Percentiles rank a stretch among this genome's conserved stretches.
Evolutionary conservation across 2,113 vertebrate species (phyloP).

Genomic region (Tamias sibiricus): DNA sequence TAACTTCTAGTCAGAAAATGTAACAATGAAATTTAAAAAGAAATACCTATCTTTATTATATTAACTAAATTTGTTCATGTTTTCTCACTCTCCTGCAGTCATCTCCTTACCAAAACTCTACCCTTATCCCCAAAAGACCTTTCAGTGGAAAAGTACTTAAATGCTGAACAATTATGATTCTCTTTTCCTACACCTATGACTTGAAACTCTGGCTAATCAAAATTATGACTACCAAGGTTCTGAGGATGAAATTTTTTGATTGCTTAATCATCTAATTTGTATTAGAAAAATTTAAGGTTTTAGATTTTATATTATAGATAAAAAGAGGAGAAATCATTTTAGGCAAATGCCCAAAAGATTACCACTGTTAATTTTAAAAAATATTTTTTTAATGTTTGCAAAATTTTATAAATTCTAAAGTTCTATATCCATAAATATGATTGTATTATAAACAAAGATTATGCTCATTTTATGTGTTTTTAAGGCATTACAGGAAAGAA

Average conservation of each 20-base stretch:
- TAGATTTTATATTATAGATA: conserved; percentile 43
- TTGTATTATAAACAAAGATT: conserved; percentile 39
- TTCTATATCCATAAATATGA: conserved; percentile 41
- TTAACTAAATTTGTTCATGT: conserved; percentile 52
- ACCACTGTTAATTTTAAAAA: neutral
- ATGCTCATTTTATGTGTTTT: conserved; percentile 67
- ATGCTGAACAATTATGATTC: neutral
- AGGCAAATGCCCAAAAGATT: conserved; percentile 10
- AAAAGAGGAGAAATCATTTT: conserved; percentile 36
- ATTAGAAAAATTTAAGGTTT: conserved; percentile 20
- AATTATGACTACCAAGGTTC: neutral
- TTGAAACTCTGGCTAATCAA: conserved; percentile 14
- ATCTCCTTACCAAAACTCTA: neutral
- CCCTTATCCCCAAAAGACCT: neutral
- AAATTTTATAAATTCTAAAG: conserved; percentile 29
- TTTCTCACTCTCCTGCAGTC: neutral
- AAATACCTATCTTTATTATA: neutral
- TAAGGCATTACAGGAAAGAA: conserved; percentile 97
- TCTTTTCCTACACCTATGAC: neutral
- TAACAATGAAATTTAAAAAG: conserved; percentile 42
- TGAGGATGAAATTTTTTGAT: neutral
- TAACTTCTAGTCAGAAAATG: conserved; percentile 27
- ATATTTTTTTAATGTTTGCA: conserved; percentile 31
- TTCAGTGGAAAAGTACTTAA: conserved; percentile 35
- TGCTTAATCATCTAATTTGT: conserved; percentile 38